Conservation (phyloP, 1,140 invertebrate species). For the Holcopasites calliopsidis region DNA sequence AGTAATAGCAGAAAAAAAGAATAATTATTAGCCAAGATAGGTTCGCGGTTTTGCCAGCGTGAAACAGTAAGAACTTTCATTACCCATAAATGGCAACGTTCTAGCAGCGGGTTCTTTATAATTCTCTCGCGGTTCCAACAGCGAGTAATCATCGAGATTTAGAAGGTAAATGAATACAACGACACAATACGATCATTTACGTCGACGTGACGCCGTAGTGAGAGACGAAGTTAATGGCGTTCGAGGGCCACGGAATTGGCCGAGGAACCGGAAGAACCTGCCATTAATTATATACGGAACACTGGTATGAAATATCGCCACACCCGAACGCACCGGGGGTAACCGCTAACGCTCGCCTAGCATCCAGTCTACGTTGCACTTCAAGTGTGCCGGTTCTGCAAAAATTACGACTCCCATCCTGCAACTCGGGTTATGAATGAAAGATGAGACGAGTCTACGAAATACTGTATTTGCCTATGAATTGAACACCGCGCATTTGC, state of each 20-base stretch:
- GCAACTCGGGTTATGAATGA: neutral
- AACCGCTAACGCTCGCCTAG: neutral
- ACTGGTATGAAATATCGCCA: constrained; percentile 40
- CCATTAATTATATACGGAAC: constrained; percentile 46
- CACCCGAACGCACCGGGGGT: neutral
- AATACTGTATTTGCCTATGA: too few relatives aligned
- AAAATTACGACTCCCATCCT: constrained; percentile 3
- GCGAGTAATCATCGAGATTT: constrained; percentile 25
- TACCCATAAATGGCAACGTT: neutral
- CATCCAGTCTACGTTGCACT: neutral
- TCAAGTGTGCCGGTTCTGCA: neutral
- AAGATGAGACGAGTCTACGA: too few relatives aligned
- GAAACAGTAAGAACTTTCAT: constrained; percentile 2
- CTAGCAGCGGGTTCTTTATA: neutral
- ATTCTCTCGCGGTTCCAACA: neutral
- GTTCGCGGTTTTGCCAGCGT: neutral
- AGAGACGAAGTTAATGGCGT: constrained; percentile 31
- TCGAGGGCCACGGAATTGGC: constrained; percentile 30
- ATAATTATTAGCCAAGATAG: constrained; percentile 5
- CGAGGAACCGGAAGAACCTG: constrained; percentile 41
- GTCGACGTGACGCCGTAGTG: neutral
- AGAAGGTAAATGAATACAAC: constrained; percentile 3
- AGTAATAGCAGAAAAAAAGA: neutral
- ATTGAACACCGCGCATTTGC: too few relatives aligned
- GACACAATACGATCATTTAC: constrained; percentile 27